Base-by-base conservation (phyloP, 2,888 invertebrate species). In the Rhodophaea formosa region DNA sequence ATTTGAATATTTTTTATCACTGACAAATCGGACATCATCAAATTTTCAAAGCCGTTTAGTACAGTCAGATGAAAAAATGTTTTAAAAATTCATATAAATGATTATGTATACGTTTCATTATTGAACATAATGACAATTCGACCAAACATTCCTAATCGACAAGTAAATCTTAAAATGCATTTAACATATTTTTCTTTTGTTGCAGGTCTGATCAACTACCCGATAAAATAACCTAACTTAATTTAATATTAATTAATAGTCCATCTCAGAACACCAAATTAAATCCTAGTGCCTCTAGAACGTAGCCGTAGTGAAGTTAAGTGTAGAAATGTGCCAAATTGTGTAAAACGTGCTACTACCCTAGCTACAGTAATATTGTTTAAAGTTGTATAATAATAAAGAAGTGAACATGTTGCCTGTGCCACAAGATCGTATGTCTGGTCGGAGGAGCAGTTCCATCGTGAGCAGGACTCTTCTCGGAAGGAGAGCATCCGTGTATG, bases 391-490 rank as follows among this genome's bases (percentile, higher is more conserved):
- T 42, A 53, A 53, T 29, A 32, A 54, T 29, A 45, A 45, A 29
- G 45, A 43, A 60, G 60, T 60, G 54, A 67, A 80, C 62, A 91
- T 92, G 92, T 78, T 92, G 79, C 92, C 92, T 54, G 86, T 92
- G 59, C 92, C 92, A 23, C 91, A 91, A 73, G 92, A 92, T 73
- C 87, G 92, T 64, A 74, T 93, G 91, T 92, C 94, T 47, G 93
- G 94, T 42, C 89, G 94, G 53, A 91, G 94, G 61, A 94, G 94
- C 84, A 94, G 94, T 77, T 94, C 94, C 63, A 94, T 94, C 64
- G 94, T 93, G 60, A 94, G 94, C 77, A 91, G 94, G 62, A 92
- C 94, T 12, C 89, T 94, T 64, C 92, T 94, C 30, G 94, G 94
- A 1, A 92, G 94, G 45, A 86, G 95, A 17, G 92, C 94, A 60